A percentile compares a stretch with the other conserved stretches of the same genome.
Conservation (phyloP, 2,888 invertebrate genomes). For the Tetragnatha montana region DNA sequence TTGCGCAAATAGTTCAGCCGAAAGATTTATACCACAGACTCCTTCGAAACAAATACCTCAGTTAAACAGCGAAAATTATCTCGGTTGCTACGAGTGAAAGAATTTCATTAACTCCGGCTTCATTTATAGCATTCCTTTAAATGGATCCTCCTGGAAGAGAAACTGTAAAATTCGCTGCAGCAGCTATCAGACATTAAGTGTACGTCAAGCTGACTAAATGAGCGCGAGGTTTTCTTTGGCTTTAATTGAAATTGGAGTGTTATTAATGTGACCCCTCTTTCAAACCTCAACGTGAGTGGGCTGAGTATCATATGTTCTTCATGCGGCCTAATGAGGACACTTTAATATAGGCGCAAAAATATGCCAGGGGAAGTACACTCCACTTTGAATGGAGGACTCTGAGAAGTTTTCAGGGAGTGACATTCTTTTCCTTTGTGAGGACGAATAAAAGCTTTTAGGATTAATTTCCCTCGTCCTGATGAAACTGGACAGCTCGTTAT, state of each 20-base stretch:
- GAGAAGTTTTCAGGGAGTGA: constrained; percentile 1
- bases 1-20: constrained; percentile 45
- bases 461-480: background rate
- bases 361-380: background rate
- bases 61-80: constrained; percentile 51
- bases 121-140: constrained; percentile 64
- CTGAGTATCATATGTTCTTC: constrained; percentile 20
- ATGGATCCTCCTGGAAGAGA: constrained; percentile 57
- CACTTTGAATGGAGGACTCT: background rate
- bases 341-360: constrained; percentile 38
- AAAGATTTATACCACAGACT: constrained; percentile 12
- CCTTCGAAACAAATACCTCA: constrained; percentile 23
- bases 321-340: constrained; percentile 36
- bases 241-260: constrained; percentile 62
- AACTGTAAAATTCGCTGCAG: constrained; percentile 58
- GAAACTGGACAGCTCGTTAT: background rate
- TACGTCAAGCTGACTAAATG: constrained; percentile 54
- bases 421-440: background rate
- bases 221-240: constrained; percentile 59
- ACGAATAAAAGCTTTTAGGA: constrained; percentile 2
- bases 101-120: constrained; percentile 65
- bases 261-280: constrained; percentile 50
- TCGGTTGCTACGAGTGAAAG: constrained; percentile 59
- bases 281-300: constrained; percentile 9
- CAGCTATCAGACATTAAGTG: constrained; percentile 54